Evolutionary conservation across 2,888 invertebrate species (phyloP).

Genomic region (Periphyllus acericola): DNA sequence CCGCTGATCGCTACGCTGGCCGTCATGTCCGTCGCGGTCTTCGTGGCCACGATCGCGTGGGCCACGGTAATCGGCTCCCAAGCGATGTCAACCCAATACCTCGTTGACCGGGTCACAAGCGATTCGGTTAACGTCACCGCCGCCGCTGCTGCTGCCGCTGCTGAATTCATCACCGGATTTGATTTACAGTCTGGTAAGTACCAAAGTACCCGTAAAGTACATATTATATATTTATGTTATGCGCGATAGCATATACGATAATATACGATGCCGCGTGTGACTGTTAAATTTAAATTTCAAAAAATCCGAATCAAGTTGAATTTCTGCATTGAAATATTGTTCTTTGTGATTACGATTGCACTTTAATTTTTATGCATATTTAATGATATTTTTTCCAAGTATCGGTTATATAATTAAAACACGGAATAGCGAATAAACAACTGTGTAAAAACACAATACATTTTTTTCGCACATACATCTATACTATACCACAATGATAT

Average conservation of each 20-base stretch:
- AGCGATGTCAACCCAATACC: background rate
- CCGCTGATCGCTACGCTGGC: background rate
- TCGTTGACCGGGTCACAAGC: background rate
- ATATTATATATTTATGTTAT: no score
- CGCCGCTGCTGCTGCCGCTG: background rate
- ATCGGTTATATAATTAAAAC: background rate
- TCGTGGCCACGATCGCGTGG: conserved; percentile 49
- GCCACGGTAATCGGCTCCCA: background rate
- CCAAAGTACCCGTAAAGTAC: no score
- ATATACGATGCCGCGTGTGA: no score
- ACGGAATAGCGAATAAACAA: background rate
- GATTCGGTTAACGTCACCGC: background rate
- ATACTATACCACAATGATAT: background rate
- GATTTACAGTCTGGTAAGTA: conserved; percentile 29
- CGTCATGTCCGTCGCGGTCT: conserved; percentile 15
- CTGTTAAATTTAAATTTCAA: background rate
- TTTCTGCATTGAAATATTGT: background rate
- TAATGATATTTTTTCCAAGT: background rate
- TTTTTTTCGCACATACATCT: background rate
- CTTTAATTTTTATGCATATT: conserved; percentile 8
- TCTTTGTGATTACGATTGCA: conserved; percentile 33
- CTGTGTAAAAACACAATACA: background rate
- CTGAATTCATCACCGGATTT: background rate
- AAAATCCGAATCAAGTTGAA: background rate
- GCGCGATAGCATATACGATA: no score